Conservation (phyloP, 2,113 vertebrate species). For the Chunga burmeisteri region DNA sequence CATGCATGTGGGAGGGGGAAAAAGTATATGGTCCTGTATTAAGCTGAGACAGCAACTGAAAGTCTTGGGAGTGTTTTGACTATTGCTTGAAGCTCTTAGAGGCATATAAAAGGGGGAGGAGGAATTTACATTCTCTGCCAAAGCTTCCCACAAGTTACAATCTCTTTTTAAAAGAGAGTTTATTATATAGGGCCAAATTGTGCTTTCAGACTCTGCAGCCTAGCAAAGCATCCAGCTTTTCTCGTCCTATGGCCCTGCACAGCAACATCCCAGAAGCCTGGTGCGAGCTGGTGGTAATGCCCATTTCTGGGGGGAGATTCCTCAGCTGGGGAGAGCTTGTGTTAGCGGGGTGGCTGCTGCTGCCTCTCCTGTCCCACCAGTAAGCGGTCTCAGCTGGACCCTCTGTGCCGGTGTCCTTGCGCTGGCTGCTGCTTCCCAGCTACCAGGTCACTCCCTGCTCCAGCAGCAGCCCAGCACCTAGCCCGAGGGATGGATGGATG, state of each 20-base stretch:
- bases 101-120: background rate
- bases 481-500: accelerated
- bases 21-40: background rate
- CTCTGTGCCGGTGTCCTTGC: background rate
- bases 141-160: background rate
- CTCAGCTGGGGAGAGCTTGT: background rate
- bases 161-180: background rate
- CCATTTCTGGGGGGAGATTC: background rate
- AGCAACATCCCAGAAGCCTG: background rate
- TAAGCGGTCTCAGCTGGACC: background rate
- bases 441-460: background rate
- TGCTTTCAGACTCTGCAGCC: background rate
- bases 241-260: background rate
- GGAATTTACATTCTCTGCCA: background rate
- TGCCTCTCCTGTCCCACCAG: background rate
- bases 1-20: background rate
- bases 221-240: background rate
- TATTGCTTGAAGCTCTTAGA: background rate
- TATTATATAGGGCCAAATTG: background rate
- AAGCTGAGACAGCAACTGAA: background rate
- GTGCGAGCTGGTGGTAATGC: background rate
- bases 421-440: background rate
- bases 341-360: background rate
- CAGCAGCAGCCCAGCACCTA: background rate
- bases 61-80: background rate